Conservation (phyloP, 2,888 invertebrate species). For the Lithophane semibrunnea region DNA sequence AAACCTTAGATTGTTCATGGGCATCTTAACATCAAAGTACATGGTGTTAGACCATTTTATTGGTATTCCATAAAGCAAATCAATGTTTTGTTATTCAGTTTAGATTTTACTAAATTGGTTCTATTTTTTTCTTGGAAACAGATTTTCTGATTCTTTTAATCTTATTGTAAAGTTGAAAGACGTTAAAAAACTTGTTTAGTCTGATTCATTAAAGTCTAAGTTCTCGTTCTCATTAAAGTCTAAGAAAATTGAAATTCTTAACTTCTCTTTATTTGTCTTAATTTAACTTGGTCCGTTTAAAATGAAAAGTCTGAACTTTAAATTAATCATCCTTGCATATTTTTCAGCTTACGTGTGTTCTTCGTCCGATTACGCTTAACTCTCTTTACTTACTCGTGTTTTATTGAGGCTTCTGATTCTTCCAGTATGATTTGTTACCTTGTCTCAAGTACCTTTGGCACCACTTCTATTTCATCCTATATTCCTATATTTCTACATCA, state of each 20-base stretch:
- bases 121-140: neutral
- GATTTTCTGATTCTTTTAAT: slow-evolving; percentile 13
- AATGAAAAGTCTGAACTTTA: slow-evolving; percentile 16
- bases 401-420: neutral
- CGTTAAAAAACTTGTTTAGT: slow-evolving; percentile 36
- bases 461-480: neutral
- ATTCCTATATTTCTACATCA: neutral
- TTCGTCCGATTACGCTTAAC: neutral
- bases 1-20: slow-evolving; percentile 32
- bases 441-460: neutral
- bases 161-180: slow-evolving; percentile 14
- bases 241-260: slow-evolving; percentile 38
- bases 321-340: slow-evolving; percentile 27
- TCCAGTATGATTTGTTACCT: neutral
- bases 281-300: slow-evolving; percentile 41
- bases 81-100: slow-evolving; percentile 3
- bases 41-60: slow-evolving; percentile 19
- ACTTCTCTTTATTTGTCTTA: slow-evolving; percentile 42
- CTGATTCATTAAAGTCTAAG: slow-evolving; percentile 26
- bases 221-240: neutral
- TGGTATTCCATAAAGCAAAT: slow-evolving; percentile 6
- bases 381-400: neutral
- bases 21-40: slow-evolving; percentile 21
- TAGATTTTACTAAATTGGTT: neutral
- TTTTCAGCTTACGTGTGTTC: neutral